These are phyloP conservation scores for Babylonia areolata DNA, from an alignment of 1,140 invertebrate species.

Conservation along the genomic window DNA sequence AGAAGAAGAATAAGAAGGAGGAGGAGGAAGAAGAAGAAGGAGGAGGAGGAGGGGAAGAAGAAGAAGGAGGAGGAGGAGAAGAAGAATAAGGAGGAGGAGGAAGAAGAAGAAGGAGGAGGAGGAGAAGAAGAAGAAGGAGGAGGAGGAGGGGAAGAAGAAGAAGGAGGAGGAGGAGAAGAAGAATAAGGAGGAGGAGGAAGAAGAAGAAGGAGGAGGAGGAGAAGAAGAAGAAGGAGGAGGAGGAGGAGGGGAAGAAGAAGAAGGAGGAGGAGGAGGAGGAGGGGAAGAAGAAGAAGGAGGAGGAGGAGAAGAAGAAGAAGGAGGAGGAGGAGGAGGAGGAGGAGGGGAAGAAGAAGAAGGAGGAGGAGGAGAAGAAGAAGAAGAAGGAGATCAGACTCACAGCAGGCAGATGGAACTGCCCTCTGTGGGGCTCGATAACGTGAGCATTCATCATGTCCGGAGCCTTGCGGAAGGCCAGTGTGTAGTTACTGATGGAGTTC, in stretches of 20 bases:
- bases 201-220: too few species aligned
- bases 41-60: constrained; percentile 7
- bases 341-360: background rate
- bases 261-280: background rate
- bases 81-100: too few species aligned
- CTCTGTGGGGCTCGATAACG: constrained; percentile 13
- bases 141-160: background rate
- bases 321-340: background rate
- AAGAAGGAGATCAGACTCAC: constrained; percentile 17
- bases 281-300: background rate
- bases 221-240: background rate
- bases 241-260: background rate
- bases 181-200: too few species aligned
- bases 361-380: background rate
- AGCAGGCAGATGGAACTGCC: background rate
- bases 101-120: constrained; percentile 38
- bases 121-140: constrained; percentile 18
- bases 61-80: constrained; percentile 38
- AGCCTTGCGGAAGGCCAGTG: constrained; percentile 24
- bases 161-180: background rate
- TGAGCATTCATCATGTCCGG: background rate
- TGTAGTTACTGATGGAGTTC: constrained; percentile 40
- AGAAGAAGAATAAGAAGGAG: too few species aligned
- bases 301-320: background rate
- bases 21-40: constrained; percentile 19